Evolutionary conservation across 2,888 invertebrate genomes (phyloP).

Genomic region (Eilema sororculum): DNA sequence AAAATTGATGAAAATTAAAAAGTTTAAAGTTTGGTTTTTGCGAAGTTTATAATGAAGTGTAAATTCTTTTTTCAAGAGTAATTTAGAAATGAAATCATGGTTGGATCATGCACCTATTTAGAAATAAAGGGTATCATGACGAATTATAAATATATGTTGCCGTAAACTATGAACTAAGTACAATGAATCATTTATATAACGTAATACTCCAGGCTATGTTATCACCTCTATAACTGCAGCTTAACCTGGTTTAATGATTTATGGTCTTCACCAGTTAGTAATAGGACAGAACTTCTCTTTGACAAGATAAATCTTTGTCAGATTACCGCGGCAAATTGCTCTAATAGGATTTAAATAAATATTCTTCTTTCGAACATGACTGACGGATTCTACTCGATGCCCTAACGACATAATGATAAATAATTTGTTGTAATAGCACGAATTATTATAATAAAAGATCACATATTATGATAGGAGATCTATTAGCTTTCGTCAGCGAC

Average conservation of each 20-base stretch:
- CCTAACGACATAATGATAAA: background rate
- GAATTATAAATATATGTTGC: background rate
- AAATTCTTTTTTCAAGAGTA: background rate
- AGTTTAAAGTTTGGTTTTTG: background rate
- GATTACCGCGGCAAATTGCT: background rate
- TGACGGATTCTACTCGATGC: background rate
- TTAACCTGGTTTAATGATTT: background rate
- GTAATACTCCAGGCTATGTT: background rate
- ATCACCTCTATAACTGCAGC: background rate
- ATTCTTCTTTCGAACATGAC: background rate
- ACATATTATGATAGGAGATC: too few relatives aligned
- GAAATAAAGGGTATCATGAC: background rate
- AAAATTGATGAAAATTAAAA: background rate
- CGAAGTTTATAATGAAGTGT: too few relatives aligned
- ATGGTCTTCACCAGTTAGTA: background rate
- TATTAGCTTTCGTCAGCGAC: too few relatives aligned
- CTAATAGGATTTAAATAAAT: background rate
- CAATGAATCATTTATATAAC: slow-evolving; percentile 6
- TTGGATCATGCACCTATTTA: background rate
- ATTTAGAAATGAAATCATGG: background rate
- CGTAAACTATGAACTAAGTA: background rate
- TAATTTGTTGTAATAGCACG: background rate
- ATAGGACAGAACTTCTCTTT: background rate
- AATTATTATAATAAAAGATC: too few relatives aligned
- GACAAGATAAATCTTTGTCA: background rate